Evolutionary conservation across 2,888 invertebrate species (phyloP).

Genomic region (Neria commutata): DNA sequence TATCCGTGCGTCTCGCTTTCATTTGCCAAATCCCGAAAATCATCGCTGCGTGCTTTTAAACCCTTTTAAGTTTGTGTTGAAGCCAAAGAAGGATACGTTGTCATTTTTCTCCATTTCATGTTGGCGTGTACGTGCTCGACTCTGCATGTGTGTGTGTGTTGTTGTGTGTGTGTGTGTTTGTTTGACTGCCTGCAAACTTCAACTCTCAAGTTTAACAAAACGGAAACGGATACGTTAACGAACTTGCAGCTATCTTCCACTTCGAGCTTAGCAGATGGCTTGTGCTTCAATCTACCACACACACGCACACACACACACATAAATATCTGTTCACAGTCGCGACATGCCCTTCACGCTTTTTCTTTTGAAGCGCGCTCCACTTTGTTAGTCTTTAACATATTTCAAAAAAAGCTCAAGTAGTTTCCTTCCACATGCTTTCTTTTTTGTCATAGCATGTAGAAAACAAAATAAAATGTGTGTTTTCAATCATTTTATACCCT

Average conservation of each 20-base stretch:
- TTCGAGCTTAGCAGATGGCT: slow-evolving; percentile 26
- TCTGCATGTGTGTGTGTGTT: neutral
- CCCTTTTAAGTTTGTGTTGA: slow-evolving; percentile 5
- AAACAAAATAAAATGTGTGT: too few relatives aligned
- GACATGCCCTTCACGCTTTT: too few relatives aligned
- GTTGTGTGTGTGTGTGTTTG: neutral
- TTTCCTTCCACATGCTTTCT: too few relatives aligned
- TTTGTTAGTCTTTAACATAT: too few relatives aligned
- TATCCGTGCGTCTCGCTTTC: slow-evolving; percentile 15
- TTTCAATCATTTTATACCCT: too few relatives aligned
- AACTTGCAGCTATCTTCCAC: slow-evolving; percentile 39
- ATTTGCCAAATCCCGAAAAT: slow-evolving; percentile 27
- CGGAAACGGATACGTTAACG: slow-evolving; percentile 41
- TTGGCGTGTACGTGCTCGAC: neutral
- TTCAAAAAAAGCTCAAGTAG: too few relatives aligned
- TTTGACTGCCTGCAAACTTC: slow-evolving; percentile 9
- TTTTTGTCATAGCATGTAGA: too few relatives aligned
- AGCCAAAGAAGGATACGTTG: neutral
- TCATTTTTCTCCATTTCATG: neutral
- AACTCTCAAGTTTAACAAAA: slow-evolving; percentile 37
- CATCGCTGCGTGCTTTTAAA: slow-evolving; percentile 18
- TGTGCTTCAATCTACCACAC: too few relatives aligned
- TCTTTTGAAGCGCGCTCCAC: too few relatives aligned
- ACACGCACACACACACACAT: too few relatives aligned
- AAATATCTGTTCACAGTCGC: too few relatives aligned